Evolutionary conservation across 2,888 invertebrate genomes (phyloP), one percentile per base, ranked within the genome.

Genomic region (Temnothorax unifasciatus): DNA sequence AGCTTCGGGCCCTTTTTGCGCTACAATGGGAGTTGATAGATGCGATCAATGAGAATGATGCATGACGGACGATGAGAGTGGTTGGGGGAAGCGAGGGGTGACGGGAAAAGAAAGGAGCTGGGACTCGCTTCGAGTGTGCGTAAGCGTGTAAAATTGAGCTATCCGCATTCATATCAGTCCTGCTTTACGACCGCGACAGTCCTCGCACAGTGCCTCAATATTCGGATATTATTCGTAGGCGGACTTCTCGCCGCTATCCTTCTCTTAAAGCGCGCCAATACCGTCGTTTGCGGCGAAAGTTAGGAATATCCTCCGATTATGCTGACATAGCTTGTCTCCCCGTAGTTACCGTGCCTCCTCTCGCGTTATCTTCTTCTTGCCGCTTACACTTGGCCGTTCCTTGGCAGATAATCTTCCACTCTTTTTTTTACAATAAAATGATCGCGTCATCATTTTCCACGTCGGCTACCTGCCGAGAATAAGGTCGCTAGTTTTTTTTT

Each of bases 211-310:
- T 91, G 89, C 90, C 90, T 91, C 92, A 90, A 94, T 94, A 93
- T 93, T 94, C 93, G 90, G 90, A 93, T 94, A 93, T 93, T 93
- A 93, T 93, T 92, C 92, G 82, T 76, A 74, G 89, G 66, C 59
- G 44, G 64, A 59, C 69, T 69, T 68, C 82, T 84, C 83, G 81
- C 75, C 73, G 84, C 87, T 83, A 85, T 90, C 89, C 89, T 88
- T 87, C 77, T 85, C 76, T 84, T 68, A 82, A 83, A 64, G 71
- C 85, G 83, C 90, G 88, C 88, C 86, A 86, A 89, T 86, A 88
- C 84, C 68, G 73, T 79, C 68, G 69, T 84, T 84, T 87, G 86
- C 84, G 83, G 86, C 68, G 69, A 57, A 69, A 76, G 57, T 59
- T 79, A 61, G 71, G 79, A 75, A 52, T 83, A 86, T 85, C 87